Conservation (phyloP, 2,888 invertebrate species). For the Nemoura dubitans region DNA sequence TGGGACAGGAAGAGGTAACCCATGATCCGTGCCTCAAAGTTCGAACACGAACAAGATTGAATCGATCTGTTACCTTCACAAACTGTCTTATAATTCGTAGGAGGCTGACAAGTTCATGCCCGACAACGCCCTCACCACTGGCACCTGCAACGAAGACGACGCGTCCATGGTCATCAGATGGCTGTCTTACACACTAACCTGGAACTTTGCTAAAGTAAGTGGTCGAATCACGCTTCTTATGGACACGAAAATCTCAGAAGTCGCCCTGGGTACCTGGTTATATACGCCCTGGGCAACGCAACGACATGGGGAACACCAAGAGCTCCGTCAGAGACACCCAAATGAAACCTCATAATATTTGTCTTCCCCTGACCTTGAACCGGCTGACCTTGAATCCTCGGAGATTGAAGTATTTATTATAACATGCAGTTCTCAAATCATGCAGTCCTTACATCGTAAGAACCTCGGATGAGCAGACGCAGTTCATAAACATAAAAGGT, state of each 20-base stretch:
- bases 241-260: neutral
- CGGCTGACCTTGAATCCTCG: too few species aligned
- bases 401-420: too few species aligned
- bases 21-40: neutral
- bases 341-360: too few species aligned
- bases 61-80: neutral
- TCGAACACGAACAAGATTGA: neutral
- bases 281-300: too few species aligned
- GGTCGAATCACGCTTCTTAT: neutral
- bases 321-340: too few species aligned
- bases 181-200: constrained; percentile 77
- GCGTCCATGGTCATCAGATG: constrained; percentile 78
- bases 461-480: too few species aligned
- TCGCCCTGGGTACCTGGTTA: too few species aligned
- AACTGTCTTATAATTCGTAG: constrained; percentile 58
- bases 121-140: constrained; percentile 74
- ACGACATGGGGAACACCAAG: too few species aligned
- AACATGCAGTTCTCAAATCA: too few species aligned
- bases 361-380: too few species aligned
- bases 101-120: constrained; percentile 81
- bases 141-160: constrained; percentile 78
- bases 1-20: constrained; percentile 68
- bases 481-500: too few species aligned
- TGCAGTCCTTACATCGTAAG: too few species aligned
- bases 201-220: constrained; percentile 82